Evolutionary conservation across 2,113 vertebrate species (phyloP), one percentile per base, ranked within the genome.

Genomic region (Acanthochromis polyacanthus): DNA sequence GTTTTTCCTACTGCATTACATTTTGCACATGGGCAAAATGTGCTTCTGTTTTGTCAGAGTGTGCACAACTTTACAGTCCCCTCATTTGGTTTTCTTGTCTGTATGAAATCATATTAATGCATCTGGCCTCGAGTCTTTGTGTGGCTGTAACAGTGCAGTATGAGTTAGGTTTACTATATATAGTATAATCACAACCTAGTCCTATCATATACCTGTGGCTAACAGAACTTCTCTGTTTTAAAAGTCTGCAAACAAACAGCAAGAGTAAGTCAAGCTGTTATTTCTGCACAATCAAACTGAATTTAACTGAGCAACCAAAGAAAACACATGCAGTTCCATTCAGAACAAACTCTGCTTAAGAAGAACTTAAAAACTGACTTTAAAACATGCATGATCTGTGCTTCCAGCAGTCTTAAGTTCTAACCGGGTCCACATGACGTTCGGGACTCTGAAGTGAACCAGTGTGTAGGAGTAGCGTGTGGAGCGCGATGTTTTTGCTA

Each of bases 401-500:
- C 25, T 75, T 36, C 28, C 14, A 66, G 48, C 38, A 66, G 63
- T 32, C 20, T 69, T 5, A 58, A 17, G n/a, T 69, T 57, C 59
- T 2, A 19, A 7, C 20, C 6, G 14, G 30, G 30, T 46, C 69
- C 36, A 36, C 22, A 4, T 4, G 14, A 77, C 50, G 16, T 8
- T 10, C 0, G 10, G 43, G 45, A 55, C 28, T 60, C 25, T 25
- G 6, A 69, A 71, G 45, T 70, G 3, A 72, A 61, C 68, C 10
- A 9, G 1, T 20, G 64, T 67, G 72, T 69, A 30, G 77, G 77
- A 70, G 71, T 22, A 7, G 23, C n/a, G 62, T 82, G 66, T 63
- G 64, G 61, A 76, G 32, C 45, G 78, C n/a, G 36, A 75, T 57
- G 55, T 59, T 68, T 81, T 62, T 14, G 56, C 12, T 6, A 58